Percentiles rank a stretch among this genome's conserved stretches.
These are phyloP conservation scores for Poeciliopsis occidentalis DNA, from an alignment of 2,113 vertebrate genomes.

Conservation along the genomic window DNA sequence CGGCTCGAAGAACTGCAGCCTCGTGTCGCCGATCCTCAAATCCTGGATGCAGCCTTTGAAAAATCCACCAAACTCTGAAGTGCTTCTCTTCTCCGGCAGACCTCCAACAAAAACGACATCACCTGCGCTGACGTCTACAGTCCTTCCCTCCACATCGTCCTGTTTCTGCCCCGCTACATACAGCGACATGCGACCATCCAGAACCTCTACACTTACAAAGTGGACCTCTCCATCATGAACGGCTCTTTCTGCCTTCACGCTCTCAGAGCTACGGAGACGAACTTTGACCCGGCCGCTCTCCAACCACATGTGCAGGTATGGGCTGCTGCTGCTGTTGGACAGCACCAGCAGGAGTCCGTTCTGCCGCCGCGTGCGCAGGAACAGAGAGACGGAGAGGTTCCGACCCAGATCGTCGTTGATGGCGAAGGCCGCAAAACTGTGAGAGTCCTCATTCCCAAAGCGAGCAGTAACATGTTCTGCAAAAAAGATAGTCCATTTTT, in stretches of 20 bases:
- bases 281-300: conserved; percentile 80
- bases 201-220: conserved; percentile 83
- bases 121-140: conserved; percentile 64
- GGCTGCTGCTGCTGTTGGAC: conserved; percentile 68
- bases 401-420: conserved; percentile 68
- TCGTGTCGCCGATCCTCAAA: conserved; percentile 82
- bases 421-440: conserved; percentile 83
- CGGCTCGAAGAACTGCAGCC: conserved; percentile 87
- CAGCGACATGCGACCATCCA: conserved; percentile 73
- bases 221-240: conserved; percentile 84
- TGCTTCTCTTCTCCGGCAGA: conserved; percentile 67
- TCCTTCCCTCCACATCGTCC: conserved; percentile 66
- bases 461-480: conserved; percentile 86
- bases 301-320: conserved; percentile 80
- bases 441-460: conserved; percentile 84
- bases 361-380: conserved; percentile 82
- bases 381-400: conserved; percentile 83
- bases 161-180: conserved; percentile 76
- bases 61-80: conserved; percentile 77
- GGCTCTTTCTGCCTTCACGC: conserved; percentile 50
- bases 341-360: conserved; percentile 83
- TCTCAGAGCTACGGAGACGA: conserved; percentile 60
- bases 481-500: background rate
- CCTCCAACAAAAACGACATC: conserved; percentile 84
- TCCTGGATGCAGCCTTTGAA: conserved; percentile 97